Evolutionary conservation across 2,888 invertebrate species (phyloP).

Genomic region (Spisula solida): DNA sequence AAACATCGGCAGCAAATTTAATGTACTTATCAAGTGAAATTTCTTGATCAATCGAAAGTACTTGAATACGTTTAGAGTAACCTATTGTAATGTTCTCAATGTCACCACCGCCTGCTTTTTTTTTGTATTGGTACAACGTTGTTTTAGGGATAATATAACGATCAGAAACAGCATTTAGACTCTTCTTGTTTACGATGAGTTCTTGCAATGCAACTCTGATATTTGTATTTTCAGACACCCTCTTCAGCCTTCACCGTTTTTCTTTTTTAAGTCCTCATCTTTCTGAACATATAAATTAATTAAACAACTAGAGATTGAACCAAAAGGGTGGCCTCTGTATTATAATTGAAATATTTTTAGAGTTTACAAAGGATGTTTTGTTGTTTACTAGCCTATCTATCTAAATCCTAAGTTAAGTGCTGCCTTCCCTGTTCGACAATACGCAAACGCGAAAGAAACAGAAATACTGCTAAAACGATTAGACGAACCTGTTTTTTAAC

Average conservation of each 20-base stretch:
- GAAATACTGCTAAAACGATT: too few relatives aligned
- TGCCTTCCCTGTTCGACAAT: too few relatives aligned
- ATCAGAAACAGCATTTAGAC: not conserved
- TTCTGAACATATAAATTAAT: too few relatives aligned
- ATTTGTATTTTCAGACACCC: too few relatives aligned
- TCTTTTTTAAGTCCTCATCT: not conserved
- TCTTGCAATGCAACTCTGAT: not conserved
- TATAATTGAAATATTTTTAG: too few relatives aligned
- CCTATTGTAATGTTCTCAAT: not conserved
- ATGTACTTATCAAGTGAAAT: constrained; percentile 37
- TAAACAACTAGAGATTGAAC: too few relatives aligned
- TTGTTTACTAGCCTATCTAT: too few relatives aligned
- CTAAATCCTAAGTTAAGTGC: too few relatives aligned
- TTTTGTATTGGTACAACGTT: not conserved
- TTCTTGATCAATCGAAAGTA: constrained; percentile 20
- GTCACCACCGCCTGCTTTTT: not conserved
- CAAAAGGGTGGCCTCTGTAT: too few relatives aligned
- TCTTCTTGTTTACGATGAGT: not conserved
- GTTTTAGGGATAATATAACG: not conserved
- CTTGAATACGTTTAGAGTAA: not conserved
- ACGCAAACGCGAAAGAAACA: too few relatives aligned
- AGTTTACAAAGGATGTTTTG: too few relatives aligned
- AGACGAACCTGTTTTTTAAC: too few relatives aligned
- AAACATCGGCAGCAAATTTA: constrained; percentile 46
- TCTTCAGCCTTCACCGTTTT: not conserved